Conservation (phyloP, 2,888 invertebrate genomes). For the Trilocha varians region DNA sequence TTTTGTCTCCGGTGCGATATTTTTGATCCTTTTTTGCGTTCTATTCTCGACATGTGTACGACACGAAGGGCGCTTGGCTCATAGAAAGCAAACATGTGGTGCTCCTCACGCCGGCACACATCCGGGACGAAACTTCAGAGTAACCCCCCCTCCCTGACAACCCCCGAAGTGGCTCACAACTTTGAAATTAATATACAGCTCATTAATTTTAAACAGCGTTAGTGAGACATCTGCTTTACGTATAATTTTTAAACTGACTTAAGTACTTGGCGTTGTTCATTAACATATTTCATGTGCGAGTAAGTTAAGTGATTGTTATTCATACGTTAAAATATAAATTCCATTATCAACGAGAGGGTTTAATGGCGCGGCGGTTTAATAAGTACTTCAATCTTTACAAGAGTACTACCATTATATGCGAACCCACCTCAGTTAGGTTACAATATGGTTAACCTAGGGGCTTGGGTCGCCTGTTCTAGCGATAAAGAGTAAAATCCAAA, state of each 20-base stretch:
- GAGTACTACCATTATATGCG: too few species aligned
- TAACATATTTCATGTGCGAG: not conserved
- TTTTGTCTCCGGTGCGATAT: slow-evolving; percentile 2
- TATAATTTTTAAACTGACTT: slow-evolving; percentile 2
- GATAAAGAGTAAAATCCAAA: not conserved
- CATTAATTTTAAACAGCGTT: slow-evolving; percentile 7
- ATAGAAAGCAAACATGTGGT: slow-evolving; percentile 43
- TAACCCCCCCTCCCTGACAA: slow-evolving; percentile 4
- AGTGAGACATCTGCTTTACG: slow-evolving; percentile 5
- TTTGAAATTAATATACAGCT: slow-evolving; percentile 7
- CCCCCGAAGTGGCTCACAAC: slow-evolving; percentile 6
- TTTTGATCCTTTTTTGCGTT: slow-evolving; percentile 6
- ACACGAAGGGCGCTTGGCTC: slow-evolving; percentile 25
- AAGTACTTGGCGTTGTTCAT: not conserved
- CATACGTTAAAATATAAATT: too few species aligned
- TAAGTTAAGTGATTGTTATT: not conserved
- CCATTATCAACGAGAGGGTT: too few species aligned
- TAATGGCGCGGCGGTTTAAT: too few species aligned
- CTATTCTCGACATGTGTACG: slow-evolving; percentile 29
- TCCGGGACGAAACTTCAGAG: slow-evolving; percentile 28
- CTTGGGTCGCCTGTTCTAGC: not conserved
- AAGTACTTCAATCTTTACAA: too few species aligned
- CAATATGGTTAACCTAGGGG: not conserved
- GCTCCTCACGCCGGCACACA: slow-evolving; percentile 24
- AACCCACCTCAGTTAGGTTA: not conserved